phyloP scores from a whole-genome alignment of 2,113 vertebrate genomes.

The Dasyornis broadbenti region DNA sequence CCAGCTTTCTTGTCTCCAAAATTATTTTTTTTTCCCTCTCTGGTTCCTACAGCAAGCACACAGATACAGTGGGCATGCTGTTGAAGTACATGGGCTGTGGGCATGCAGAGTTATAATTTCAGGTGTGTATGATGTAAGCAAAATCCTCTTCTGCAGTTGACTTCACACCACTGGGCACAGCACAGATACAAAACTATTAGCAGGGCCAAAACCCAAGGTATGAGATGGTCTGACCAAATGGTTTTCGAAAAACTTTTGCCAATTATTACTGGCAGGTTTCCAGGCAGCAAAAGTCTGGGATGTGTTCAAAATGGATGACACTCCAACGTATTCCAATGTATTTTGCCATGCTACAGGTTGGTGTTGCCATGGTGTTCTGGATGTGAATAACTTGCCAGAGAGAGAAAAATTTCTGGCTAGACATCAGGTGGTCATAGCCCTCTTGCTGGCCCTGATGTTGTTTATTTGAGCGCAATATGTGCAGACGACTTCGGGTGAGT shows the following conservation, averaged over 20 bases:
- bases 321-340: not conserved
- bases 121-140: fast-evolving
- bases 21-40: not conserved
- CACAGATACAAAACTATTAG: not conserved
- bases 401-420: not conserved
- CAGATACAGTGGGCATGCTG: not conserved
- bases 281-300: not conserved
- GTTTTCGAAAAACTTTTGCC: not conserved
- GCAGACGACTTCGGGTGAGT: not conserved
- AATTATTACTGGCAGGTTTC: not conserved
- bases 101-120: not conserved
- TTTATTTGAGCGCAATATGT: not conserved
- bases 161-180: not conserved
- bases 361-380: not conserved
- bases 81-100: not conserved
- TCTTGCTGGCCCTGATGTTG: not conserved
- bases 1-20: not conserved
- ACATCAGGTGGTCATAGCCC: not conserved
- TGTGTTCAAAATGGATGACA: not conserved
- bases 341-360: not conserved
- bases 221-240: not conserved
- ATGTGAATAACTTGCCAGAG: not conserved
- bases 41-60: not conserved
- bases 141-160: not conserved
- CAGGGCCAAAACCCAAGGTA: not conserved